Percentiles rank a stretch among this genome's conserved stretches.
phyloP scores from a whole-genome alignment of 2,797 vertebrate species.

The Parauchenoglanis punctatus region DNA sequence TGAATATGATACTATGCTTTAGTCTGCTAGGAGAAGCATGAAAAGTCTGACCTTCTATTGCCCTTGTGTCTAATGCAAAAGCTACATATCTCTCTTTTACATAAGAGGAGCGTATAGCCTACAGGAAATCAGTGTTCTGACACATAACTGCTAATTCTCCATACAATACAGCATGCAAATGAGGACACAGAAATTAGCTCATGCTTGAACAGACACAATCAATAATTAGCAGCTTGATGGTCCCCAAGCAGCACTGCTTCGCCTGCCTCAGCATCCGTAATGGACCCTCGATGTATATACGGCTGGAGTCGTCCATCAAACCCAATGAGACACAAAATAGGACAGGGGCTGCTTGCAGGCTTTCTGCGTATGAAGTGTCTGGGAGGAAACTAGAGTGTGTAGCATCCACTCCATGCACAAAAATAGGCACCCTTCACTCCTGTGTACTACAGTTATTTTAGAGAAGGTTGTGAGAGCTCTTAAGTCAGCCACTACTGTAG shows the following conservation, averaged over 20 bases:
- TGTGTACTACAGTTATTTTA: slow-evolving; percentile 38
- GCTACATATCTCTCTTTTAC: background rate
- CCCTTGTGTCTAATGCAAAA: background rate
- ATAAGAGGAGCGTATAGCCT: slow-evolving; percentile 25
- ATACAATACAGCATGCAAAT: slow-evolving; percentile 50
- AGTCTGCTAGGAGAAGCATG: background rate
- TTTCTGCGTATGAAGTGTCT: background rate
- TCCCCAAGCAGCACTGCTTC: slow-evolving; percentile 39
- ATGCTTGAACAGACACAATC: slow-evolving; percentile 57
- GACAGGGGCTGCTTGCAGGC: slow-evolving; percentile 35
- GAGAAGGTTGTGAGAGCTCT: slow-evolving; percentile 38
- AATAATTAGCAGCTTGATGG: slow-evolving; percentile 58
- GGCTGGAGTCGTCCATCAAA: slow-evolving; percentile 36
- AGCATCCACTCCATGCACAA: background rate
- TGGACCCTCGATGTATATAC: slow-evolving; percentile 34
- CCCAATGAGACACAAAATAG: slow-evolving; percentile 46
- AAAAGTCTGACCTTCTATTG: background rate
- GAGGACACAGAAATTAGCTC: slow-evolving; percentile 53
- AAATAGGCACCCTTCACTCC: slow-evolving; percentile 47
- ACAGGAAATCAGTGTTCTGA: slow-evolving; percentile 42
- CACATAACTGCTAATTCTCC: slow-evolving; percentile 38
- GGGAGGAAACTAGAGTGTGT: background rate
- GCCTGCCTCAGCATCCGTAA: slow-evolving; percentile 38
- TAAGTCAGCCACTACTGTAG: slow-evolving; percentile 37
- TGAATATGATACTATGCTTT: background rate